Conservation (phyloP, 2,888 invertebrate species). For the Andrena praecox region DNA sequence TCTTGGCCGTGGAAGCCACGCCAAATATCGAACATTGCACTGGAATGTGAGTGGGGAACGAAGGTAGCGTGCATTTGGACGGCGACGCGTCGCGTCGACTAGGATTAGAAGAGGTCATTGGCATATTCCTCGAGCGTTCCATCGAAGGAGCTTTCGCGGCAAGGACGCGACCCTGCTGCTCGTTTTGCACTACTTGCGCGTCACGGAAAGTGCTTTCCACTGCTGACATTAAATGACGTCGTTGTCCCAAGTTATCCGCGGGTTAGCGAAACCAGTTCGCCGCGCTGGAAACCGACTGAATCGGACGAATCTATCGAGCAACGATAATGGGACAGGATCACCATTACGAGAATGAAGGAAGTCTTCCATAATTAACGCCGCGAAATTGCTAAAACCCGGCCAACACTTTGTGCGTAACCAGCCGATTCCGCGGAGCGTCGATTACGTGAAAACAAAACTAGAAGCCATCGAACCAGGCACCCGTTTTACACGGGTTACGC, state of each 20-base stretch:
- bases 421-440: not conserved
- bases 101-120: not conserved
- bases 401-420: not conserved
- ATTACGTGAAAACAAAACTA: not conserved
- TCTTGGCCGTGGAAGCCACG: no score
- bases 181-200: constrained; percentile 50
- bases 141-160: constrained; percentile 16
- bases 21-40: no score
- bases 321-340: constrained; percentile 38
- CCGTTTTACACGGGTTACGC: not conserved
- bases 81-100: not conserved
- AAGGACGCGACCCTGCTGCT: constrained; percentile 19
- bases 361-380: constrained; percentile 18
- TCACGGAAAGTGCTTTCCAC: constrained; percentile 54
- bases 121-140: not conserved
- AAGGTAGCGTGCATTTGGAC: not conserved
- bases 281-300: constrained; percentile 25
- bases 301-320: constrained; percentile 7
- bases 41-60: not conserved
- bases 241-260: constrained; percentile 36
- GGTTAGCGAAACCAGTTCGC: constrained; percentile 50
- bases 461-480: not conserved
- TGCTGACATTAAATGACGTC: constrained; percentile 40
- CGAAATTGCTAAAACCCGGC: constrained; percentile 5
- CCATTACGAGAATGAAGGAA: constrained; percentile 10